phyloP scores from a whole-genome alignment of 1,140 invertebrate genomes.

The Achatina immaculata region DNA sequence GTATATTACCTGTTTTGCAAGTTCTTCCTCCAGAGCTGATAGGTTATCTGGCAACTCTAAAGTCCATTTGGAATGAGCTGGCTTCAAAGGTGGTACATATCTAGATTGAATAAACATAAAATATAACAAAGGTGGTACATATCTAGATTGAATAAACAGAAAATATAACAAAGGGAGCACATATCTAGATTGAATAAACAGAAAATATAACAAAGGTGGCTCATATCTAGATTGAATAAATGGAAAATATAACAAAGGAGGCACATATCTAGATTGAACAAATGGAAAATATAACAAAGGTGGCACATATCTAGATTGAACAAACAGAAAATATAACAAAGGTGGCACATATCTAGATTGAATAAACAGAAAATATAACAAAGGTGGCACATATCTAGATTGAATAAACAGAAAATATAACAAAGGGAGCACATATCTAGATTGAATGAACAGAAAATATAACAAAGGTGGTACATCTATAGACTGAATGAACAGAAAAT shows the following conservation, averaged over 20 bases:
- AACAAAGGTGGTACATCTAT: constrained; percentile 80
- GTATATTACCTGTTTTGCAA: constrained; percentile 77
- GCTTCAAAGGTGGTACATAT: constrained; percentile 78
- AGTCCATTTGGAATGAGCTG: constrained; percentile 70
- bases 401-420: too few species aligned
- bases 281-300: too few species aligned
- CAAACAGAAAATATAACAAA: constrained; percentile 44
- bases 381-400: constrained; percentile 78
- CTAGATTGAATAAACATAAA: constrained; percentile 48
- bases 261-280: too few species aligned
- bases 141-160: too few species aligned
- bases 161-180: too few species aligned
- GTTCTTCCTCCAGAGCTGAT: constrained; percentile 77
- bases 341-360: constrained; percentile 79
- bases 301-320: too few species aligned
- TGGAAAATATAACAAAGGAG: neutral
- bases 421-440: constrained; percentile 79
- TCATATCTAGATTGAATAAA: too few species aligned
- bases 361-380: too few species aligned
- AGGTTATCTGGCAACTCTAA: constrained; percentile 73
- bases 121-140: too few species aligned
- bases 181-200: too few species aligned
- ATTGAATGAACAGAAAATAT: too few species aligned
- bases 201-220: neutral
- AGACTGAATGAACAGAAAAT: too few species aligned